Percentiles rank a stretch among this genome's conserved stretches.
Conservation (phyloP, 2,888 invertebrate species). For the Cheilosia vernalis region DNA sequence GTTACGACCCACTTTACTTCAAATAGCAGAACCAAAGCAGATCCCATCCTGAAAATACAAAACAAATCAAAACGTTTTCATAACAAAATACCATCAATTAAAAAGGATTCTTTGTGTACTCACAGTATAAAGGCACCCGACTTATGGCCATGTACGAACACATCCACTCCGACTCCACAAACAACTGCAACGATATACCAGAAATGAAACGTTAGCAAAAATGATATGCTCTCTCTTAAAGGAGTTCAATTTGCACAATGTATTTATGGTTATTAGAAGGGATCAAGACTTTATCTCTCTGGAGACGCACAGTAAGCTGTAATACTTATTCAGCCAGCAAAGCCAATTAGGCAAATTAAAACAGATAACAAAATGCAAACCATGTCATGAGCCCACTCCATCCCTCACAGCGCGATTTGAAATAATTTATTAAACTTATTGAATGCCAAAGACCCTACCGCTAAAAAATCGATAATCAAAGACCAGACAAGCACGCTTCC, state of each 20-base stretch:
- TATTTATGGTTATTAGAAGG: conserved; percentile 15
- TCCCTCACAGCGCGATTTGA: conserved; percentile 22
- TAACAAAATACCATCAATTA: conserved; percentile 22
- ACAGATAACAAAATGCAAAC: conserved; percentile 57
- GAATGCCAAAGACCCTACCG: conserved; percentile 11
- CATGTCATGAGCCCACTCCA: conserved; percentile 16
- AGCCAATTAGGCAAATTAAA: conserved; percentile 63
- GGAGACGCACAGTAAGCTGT: conserved; percentile 20
- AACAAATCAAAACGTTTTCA: conserved; percentile 45
- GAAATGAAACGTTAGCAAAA: conserved; percentile 38
- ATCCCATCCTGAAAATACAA: conserved; percentile 85
- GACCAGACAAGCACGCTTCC: conserved; percentile 18
- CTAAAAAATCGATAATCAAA: conserved; percentile 54
- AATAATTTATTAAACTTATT: conserved; percentile 58
- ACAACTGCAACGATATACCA: conserved; percentile 84
- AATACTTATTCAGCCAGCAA: conserved; percentile 19
- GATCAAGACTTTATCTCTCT: conserved; percentile 35
- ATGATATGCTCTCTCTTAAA: conserved; percentile 17
- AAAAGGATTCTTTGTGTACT: conserved; percentile 81
- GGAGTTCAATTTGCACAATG: conserved; percentile 37
- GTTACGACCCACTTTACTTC: conserved; percentile 88
- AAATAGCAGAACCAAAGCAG: conserved; percentile 85
- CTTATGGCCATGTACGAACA: conserved; percentile 85
- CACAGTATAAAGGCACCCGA: conserved; percentile 87
- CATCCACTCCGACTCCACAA: conserved; percentile 87